Conservation (phyloP, 2,113 vertebrate genomes). For the Corydoras sp. region DNA sequence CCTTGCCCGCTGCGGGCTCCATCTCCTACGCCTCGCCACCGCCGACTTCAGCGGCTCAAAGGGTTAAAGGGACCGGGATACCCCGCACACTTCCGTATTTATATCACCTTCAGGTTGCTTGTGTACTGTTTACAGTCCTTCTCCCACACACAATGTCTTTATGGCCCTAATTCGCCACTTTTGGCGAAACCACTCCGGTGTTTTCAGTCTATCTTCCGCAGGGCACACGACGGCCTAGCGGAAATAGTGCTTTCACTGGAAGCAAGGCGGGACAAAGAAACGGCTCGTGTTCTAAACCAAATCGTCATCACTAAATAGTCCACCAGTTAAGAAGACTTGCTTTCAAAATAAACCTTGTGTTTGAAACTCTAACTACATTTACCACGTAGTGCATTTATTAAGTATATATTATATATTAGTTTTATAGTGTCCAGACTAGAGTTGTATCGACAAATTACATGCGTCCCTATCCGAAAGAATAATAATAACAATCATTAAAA, state of each 20-base stretch:
- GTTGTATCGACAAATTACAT: no score
- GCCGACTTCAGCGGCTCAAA: slow-evolving; percentile 42
- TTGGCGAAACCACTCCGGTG: slow-evolving; percentile 45
- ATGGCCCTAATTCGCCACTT: slow-evolving; percentile 39
- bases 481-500: no score
- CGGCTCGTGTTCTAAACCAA: not conserved
- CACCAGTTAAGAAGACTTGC: not conserved
- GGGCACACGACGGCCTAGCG: slow-evolving; percentile 48
- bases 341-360: not conserved
- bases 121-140: slow-evolving; percentile 25
- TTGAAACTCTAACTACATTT: not conserved
- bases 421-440: no score
- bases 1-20: slow-evolving; percentile 74
- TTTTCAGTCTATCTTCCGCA: slow-evolving; percentile 55
- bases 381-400: not conserved
- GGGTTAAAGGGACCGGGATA: slow-evolving; percentile 24
- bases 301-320: not conserved
- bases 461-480: no score
- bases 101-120: slow-evolving; percentile 19
- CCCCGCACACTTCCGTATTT: slow-evolving; percentile 19
- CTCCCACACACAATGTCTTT: slow-evolving; percentile 45
- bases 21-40: slow-evolving; percentile 64
- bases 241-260: slow-evolving; percentile 43
- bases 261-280: slow-evolving; percentile 30
- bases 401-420: not conserved